These are phyloP conservation scores for Thalassarche chlororhynchos DNA, from an alignment of 2,113 vertebrate species.

Conservation along the genomic window DNA sequence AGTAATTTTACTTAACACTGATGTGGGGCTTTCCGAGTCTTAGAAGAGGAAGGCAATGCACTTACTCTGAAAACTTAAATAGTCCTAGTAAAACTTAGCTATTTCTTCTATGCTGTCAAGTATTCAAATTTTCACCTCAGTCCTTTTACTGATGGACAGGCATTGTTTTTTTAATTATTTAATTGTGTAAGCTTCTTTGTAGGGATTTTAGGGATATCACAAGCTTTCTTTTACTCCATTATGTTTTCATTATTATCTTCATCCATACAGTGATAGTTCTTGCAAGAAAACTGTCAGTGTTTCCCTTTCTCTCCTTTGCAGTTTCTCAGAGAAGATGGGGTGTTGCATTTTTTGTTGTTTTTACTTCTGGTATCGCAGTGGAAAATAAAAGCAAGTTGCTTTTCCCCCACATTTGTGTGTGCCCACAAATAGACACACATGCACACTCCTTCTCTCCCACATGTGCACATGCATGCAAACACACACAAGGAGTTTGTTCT, in stretches of 20 bases:
- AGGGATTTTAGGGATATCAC: background rate
- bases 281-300: background rate
- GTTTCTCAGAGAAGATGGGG: background rate
- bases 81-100: background rate
- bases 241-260: background rate
- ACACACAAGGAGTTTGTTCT: slow-evolving; percentile 56
- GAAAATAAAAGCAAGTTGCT: background rate
- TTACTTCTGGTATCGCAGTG: background rate
- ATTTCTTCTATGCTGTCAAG: background rate
- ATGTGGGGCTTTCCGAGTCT: slow-evolving; percentile 7
- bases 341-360: background rate
- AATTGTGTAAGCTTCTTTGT: background rate
- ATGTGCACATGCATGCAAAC: background rate
- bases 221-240: background rate
- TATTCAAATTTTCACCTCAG: background rate
- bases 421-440: background rate
- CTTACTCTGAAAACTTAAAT: background rate
- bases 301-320: background rate
- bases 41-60: background rate
- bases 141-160: background rate
- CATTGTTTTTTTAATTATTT: background rate
- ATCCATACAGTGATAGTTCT: background rate
- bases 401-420: background rate
- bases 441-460: background rate
- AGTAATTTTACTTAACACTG: background rate